A percentile compares a stretch with the other conserved stretches of the same genome.
These are phyloP conservation scores for Homalodisca vitripennis DNA, from an alignment of 1,140 invertebrate genomes.

Conservation along the genomic window DNA sequence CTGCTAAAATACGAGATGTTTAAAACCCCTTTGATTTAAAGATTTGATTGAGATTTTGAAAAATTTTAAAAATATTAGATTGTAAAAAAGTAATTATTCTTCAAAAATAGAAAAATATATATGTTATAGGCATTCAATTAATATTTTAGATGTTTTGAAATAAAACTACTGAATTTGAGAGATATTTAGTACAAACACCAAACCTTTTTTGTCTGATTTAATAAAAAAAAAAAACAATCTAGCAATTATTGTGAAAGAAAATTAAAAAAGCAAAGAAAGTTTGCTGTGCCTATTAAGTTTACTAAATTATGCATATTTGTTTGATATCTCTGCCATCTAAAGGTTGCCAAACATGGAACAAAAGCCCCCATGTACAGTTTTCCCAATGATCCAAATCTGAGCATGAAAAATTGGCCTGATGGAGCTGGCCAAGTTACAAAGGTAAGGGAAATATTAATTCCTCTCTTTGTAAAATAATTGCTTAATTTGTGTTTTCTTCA, in stretches of 20 bases:
- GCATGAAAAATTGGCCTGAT: background rate
- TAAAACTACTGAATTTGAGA: background rate
- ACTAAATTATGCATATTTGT: background rate
- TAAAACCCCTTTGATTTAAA: too few species aligned
- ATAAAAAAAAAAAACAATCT: background rate
- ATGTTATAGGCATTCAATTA: too few species aligned
- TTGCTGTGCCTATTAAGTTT: background rate
- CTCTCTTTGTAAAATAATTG: too few species aligned
- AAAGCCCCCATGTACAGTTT: constrained; percentile 12
- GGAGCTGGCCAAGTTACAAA: background rate
- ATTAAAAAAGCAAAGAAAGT: background rate
- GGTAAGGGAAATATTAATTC: too few species aligned
- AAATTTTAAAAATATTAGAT: too few species aligned
- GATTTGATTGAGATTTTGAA: too few species aligned
- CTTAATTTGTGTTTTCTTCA: too few species aligned
- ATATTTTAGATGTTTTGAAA: background rate
- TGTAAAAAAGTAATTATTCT: too few species aligned
- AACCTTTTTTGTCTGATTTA: background rate
- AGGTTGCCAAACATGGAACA: constrained; percentile 6
- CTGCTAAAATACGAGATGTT: too few species aligned
- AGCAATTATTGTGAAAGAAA: background rate
- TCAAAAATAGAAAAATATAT: too few species aligned
- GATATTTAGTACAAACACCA: background rate
- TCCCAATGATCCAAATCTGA: background rate
- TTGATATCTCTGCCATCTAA: background rate